These are phyloP conservation scores for Apeltes quadracus DNA, from an alignment of 2,113 vertebrate genomes.

Conservation along the genomic window DNA sequence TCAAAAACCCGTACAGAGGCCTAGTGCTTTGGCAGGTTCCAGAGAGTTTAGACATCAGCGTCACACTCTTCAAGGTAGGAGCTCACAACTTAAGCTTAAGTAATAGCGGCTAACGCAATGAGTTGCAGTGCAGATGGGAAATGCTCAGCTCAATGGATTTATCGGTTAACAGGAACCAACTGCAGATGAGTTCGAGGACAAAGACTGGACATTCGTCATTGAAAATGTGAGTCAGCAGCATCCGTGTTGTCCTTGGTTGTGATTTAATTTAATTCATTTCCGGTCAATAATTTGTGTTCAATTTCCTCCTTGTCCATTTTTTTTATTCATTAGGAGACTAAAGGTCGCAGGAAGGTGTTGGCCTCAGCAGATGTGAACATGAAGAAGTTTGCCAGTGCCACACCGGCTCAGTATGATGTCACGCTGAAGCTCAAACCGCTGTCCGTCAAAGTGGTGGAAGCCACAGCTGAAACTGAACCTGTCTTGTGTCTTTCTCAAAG, in stretches of 20 bases:
- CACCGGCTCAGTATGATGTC: constrained; percentile 79
- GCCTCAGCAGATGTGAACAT: constrained; percentile 87
- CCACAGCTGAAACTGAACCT: constrained; percentile 86
- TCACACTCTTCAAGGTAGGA: constrained; percentile 89
- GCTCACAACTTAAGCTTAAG: not conserved
- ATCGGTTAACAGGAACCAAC: constrained; percentile 82
- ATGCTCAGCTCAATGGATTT: not conserved
- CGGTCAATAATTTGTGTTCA: not conserved
- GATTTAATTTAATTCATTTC: not conserved
- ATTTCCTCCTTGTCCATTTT: not conserved
- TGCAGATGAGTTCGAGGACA: constrained; percentile 90
- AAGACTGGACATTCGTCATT: constrained; percentile 91
- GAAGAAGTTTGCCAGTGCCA: constrained; percentile 83
- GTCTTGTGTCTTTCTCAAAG: constrained; percentile 86
- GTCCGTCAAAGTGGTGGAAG: constrained; percentile 89
- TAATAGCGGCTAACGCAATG: not conserved
- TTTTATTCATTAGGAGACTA: constrained; percentile 81
- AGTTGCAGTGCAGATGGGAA: not conserved
- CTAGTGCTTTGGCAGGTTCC: constrained; percentile 88
- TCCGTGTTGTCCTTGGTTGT: not conserved
- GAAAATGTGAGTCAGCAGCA: constrained; percentile 84
- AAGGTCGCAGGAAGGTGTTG: constrained; percentile 86
- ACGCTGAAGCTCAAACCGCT: constrained; percentile 85
- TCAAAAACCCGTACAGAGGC: constrained; percentile 89
- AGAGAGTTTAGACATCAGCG: constrained; percentile 86